phyloP scores from a whole-genome alignment of 2,888 invertebrate genomes.

The Drosophila anceps region DNA sequence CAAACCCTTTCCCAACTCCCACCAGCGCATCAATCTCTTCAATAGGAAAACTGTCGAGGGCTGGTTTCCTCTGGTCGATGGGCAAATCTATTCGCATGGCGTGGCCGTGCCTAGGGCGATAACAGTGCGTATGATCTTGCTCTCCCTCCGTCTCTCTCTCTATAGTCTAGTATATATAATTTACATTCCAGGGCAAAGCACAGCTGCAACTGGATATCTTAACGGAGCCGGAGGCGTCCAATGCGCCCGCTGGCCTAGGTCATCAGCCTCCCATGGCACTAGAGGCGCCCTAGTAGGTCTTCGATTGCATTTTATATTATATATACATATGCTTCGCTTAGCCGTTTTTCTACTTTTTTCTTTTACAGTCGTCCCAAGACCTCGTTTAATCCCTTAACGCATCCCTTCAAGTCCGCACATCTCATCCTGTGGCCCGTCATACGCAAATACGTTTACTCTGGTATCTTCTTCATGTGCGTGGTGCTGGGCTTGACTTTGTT shows the following conservation, averaged over 20 bases:
- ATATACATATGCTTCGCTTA: too few relatives aligned
- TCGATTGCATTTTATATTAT: not conserved
- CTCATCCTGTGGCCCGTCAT: constrained; percentile 69
- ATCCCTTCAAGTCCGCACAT: constrained; percentile 56
- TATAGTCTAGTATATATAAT: too few relatives aligned
- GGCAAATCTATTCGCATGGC: not conserved
- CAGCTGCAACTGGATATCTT: constrained; percentile 89
- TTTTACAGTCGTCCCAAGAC: constrained; percentile 87
- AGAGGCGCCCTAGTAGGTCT: constrained; percentile 88
- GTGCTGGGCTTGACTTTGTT: constrained; percentile 42
- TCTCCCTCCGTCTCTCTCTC: not conserved
- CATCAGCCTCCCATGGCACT: constrained; percentile 88
- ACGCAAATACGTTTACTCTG: constrained; percentile 58
- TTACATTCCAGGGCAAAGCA: constrained; percentile 88
- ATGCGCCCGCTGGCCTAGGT: constrained; percentile 89
- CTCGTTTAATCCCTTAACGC: constrained; percentile 87
- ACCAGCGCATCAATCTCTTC: constrained; percentile 88
- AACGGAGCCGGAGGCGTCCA: constrained; percentile 87
- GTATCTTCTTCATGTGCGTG: constrained; percentile 17
- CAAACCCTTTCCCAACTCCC: constrained; percentile 50
- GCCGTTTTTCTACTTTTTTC: constrained; percentile 11
- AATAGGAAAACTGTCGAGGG: constrained; percentile 87
- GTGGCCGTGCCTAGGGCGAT: not conserved
- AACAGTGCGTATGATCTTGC: not conserved
- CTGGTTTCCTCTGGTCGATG: constrained; percentile 88